Percentiles rank a stretch among this genome's conserved stretches.
Conservation (phyloP, 2,113 vertebrate genomes). For the Himantopus leucocephalus region DNA sequence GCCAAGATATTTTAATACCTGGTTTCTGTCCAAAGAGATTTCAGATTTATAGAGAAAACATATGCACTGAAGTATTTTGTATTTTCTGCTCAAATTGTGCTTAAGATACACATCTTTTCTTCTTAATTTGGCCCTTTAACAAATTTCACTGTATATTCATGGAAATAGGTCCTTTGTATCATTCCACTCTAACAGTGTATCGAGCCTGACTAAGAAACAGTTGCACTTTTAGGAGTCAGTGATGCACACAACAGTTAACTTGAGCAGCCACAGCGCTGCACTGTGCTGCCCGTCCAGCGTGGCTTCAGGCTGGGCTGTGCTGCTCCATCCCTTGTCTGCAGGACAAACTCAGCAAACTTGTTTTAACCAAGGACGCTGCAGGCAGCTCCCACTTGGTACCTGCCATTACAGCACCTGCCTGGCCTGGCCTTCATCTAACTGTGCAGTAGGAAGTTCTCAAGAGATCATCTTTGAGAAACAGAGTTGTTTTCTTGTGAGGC, state of each 20-base stretch:
- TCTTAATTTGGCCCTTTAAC: not conserved
- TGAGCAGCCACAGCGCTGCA: not conserved
- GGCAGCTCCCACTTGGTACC: not conserved
- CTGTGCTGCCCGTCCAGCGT: not conserved
- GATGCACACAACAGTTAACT: not conserved
- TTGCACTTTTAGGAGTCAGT: not conserved
- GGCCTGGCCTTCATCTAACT: not conserved
- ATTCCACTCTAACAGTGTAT: accelerated
- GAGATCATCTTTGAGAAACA: not conserved
- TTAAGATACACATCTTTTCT: not conserved
- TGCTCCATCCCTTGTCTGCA: not conserved
- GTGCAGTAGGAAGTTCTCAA: not conserved
- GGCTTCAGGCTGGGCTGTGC: not conserved
- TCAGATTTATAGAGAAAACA: not conserved
- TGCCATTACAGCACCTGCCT: not conserved
- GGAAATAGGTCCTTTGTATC: not conserved
- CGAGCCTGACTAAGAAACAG: not conserved
- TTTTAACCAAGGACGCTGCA: not conserved
- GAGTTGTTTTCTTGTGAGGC: not conserved
- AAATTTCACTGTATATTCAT: not conserved
- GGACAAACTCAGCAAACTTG: not conserved
- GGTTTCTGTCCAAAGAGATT: not conserved
- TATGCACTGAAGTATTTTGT: not conserved
- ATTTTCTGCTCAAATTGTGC: not conserved
- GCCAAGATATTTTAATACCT: not conserved